Evolutionary conservation across 2,888 invertebrate genomes (phyloP).

Genomic region (Tromatobia lineatoria): DNA sequence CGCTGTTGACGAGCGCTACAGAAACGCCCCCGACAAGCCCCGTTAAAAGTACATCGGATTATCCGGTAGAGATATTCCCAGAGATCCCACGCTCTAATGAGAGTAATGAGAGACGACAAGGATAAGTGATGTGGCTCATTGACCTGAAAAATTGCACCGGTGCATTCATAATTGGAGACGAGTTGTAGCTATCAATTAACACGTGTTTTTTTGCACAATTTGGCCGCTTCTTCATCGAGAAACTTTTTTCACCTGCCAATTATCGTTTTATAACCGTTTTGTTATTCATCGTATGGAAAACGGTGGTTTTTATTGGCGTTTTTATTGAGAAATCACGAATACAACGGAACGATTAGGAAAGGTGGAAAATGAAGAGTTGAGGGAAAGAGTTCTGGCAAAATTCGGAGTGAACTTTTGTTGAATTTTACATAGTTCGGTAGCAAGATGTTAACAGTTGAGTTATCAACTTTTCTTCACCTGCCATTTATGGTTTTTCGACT

Average conservation of each 20-base stretch:
- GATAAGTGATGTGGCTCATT: constrained; percentile 43
- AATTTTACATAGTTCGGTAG: no score
- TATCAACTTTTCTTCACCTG: no score
- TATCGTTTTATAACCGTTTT: neutral
- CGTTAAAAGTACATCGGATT: constrained; percentile 57
- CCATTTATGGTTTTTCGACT: no score
- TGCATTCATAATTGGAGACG: neutral
- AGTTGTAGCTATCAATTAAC: constrained; percentile 4
- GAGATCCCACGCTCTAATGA: constrained; percentile 63
- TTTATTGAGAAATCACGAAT: no score
- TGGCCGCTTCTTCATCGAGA: neutral
- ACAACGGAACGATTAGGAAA: no score
- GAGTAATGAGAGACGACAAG: constrained; percentile 60
- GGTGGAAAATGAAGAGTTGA: no score
- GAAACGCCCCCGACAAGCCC: constrained; percentile 9
- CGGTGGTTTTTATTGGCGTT: no score
- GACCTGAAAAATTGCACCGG: constrained; percentile 24
- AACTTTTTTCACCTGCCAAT: neutral
- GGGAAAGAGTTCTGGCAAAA: no score
- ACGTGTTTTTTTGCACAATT: constrained; percentile 6
- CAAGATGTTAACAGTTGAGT: no score
- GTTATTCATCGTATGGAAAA: no score
- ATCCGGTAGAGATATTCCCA: constrained; percentile 45
- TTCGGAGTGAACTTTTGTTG: no score
- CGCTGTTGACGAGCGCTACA: neutral